Evolutionary conservation across 1,140 invertebrate genomes (phyloP).

Genomic region (Listronotus bonariensis): DNA sequence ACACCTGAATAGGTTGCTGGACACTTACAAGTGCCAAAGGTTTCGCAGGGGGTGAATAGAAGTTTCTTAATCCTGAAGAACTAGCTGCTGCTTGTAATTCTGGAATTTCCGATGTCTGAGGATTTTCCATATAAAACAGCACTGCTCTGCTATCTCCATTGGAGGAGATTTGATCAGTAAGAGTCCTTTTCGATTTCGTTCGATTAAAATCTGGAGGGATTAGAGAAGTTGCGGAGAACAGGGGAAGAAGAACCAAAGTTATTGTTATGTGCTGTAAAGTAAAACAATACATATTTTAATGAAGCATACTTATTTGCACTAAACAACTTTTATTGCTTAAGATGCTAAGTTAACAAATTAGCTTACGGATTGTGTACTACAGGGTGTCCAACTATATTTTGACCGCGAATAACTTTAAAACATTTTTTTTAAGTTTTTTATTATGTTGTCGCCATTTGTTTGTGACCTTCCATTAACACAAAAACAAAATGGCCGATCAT

Average conservation of each 20-base stretch:
- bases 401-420: too few species aligned
- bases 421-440: too few species aligned
- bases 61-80: conserved; percentile 4
- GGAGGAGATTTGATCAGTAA: conserved; percentile 20
- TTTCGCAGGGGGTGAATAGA: neutral
- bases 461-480: too few species aligned
- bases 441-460: too few species aligned
- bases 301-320: too few species aligned
- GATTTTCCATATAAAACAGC: conserved; percentile 24
- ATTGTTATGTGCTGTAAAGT: neutral
- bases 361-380: too few species aligned
- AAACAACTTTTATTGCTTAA: too few species aligned
- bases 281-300: neutral
- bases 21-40: conserved; percentile 20
- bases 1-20: conserved; percentile 23
- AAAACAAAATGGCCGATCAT: too few species aligned
- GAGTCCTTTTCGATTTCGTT: conserved; percentile 7
- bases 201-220: neutral
- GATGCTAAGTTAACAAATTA: too few species aligned
- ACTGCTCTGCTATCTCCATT: conserved; percentile 16
- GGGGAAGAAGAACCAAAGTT: too few species aligned
- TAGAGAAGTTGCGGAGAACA: too few species aligned
- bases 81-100: conserved; percentile 19
- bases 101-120: conserved; percentile 3
- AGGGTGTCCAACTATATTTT: too few species aligned